Percentiles rank a stretch among this genome's conserved stretches.
phyloP scores from a whole-genome alignment of 2,113 vertebrate species.

The Myrmecobius fasciatus region DNA sequence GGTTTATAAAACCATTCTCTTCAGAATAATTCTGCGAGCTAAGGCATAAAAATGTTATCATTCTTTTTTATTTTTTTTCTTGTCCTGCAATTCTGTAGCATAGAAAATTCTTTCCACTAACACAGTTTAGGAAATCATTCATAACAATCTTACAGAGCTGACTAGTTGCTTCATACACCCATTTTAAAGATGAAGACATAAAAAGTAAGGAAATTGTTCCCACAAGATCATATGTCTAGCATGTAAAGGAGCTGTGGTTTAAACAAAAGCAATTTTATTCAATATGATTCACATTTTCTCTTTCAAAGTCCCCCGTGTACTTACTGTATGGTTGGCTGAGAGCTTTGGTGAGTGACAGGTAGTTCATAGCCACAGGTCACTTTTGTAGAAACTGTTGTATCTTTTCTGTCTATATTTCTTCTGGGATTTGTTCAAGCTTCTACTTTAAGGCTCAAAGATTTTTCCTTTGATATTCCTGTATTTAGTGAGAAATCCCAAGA shows the following conservation, averaged over 20 bases:
- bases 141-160: not conserved
- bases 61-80: not conserved
- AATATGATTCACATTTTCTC: not conserved
- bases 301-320: not conserved
- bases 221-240: not conserved
- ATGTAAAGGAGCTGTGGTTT: not conserved
- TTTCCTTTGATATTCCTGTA: not conserved
- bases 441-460: slow-evolving; percentile 6
- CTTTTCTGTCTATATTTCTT: not conserved
- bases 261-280: not conserved
- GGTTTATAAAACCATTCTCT: not conserved
- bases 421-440: not conserved
- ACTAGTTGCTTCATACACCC: not conserved
- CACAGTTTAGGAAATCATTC: not conserved
- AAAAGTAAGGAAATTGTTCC: not conserved
- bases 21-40: not conserved
- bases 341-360: not conserved
- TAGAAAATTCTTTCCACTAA: not conserved
- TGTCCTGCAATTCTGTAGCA: not conserved
- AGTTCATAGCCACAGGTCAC: not conserved
- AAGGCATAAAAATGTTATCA: not conserved
- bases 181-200: not conserved
- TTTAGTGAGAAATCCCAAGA: slow-evolving; percentile 7
- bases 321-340: not conserved
- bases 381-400: not conserved